A percentile compares a stretch with the other conserved stretches of the same genome.
phyloP scores from a whole-genome alignment of 2,888 invertebrate genomes.

The Dione vanillae region DNA sequence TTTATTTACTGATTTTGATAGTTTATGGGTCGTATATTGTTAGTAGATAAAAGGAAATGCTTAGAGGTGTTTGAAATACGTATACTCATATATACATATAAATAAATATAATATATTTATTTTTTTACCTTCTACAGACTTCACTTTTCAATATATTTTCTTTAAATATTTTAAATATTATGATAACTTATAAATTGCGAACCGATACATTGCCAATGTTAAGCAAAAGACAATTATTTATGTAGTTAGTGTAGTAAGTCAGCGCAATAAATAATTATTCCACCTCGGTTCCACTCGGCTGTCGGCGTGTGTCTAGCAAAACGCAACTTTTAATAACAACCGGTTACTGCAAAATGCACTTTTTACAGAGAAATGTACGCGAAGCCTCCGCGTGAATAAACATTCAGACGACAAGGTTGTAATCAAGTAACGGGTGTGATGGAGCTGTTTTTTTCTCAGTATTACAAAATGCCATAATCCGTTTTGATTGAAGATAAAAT shows the following conservation, averaged over 20 bases:
- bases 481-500: conserved; percentile 21
- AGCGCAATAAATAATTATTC: conserved; percentile 32
- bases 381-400: conserved; percentile 25
- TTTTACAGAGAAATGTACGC: conserved; percentile 33
- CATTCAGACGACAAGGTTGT: conserved; percentile 21
- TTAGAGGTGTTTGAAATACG: no score
- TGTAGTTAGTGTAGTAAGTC: neutral
- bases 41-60: no score
- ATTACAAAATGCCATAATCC: conserved; percentile 12
- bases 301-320: conserved; percentile 13
- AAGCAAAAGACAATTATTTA: neutral
- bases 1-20: no score
- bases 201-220: neutral
- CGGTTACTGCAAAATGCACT: conserved; percentile 30
- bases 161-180: no score
- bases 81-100: no score
- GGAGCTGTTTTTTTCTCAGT: conserved; percentile 2
- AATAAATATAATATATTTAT: no score
- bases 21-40: no score
- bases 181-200: no score
- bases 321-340: conserved; percentile 26
- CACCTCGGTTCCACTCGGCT: conserved; percentile 20
- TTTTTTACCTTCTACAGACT: no score
- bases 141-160: no score
- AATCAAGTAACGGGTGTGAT: conserved; percentile 24